Base-by-base conservation (phyloP, 2,888 invertebrate species). In the Trichopria drosophilae region DNA sequence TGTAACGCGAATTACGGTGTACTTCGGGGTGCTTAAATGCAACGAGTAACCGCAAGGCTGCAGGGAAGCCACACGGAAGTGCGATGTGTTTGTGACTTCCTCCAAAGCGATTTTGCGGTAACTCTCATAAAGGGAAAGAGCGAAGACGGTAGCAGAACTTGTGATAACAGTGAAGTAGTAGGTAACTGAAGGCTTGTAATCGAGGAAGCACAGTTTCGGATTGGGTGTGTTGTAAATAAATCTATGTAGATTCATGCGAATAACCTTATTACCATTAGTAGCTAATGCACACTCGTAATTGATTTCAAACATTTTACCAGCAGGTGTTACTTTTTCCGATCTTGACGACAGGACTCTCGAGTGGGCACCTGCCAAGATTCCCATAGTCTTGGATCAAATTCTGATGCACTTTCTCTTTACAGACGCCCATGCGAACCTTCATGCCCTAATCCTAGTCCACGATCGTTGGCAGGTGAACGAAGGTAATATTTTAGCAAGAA, bases 351-450 rank as follows among this genome's bases (percentile, higher is more conserved):
- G n/a, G n/a, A n/a, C n/a, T 34, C 47, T 41, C 24, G 36, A 45
- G 45, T 43, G 20, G 35, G 31, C 54, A 54, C 54, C 50, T 54
- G 54, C 55, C 45, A 44, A 20, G n/a, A n/a, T n/a, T n/a, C n/a
- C n/a, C n/a, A n/a, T n/a, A n/a, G n/a, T n/a, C n/a, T n/a, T n/a
- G n/a, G n/a, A n/a, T n/a, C n/a, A n/a, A n/a, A n/a, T n/a, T n/a
- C n/a, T n/a, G n/a, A n/a, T n/a, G n/a, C n/a, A n/a, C n/a, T n/a
- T n/a, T n/a, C n/a, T n/a, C n/a, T n/a, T n/a, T n/a, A n/a, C n/a
- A n/a, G n/a, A n/a, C n/a, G n/a, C n/a, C n/a, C n/a, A n/a, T n/a
- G n/a, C n/a, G n/a, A n/a, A n/a, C n/a, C n/a, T n/a, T n/a, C n/a
- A n/a, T n/a, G n/a, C n/a, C n/a, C n/a, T n/a, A n/a, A n/a, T n/a